Evolutionary conservation across 2,113 vertebrate species (phyloP), one percentile per base, ranked within the genome.

Genomic region (Muscicapa adusta): DNA sequence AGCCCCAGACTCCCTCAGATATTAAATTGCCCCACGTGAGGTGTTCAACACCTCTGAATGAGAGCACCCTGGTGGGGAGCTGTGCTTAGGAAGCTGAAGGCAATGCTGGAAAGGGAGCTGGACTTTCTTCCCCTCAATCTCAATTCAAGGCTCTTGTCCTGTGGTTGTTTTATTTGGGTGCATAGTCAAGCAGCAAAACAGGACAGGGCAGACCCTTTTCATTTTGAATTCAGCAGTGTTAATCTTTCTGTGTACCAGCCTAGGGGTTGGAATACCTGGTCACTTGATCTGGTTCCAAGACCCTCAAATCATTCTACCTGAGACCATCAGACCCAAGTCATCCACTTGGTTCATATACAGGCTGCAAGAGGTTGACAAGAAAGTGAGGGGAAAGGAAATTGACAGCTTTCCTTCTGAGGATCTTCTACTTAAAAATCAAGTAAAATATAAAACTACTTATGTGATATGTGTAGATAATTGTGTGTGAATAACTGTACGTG

Each of bases 1-100:
- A 57, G 5, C 2, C 33, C 9, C n/a, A 79, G 6, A 50, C 6
- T 43, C 5, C 0, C 1, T 65, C 33, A 65, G 19, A 18, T 40
- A 9, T 42, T 11, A 1, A 71, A 84, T 67, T 43, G 22, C 9
- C 31, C 16, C 28, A 19, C 2, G 6, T 12, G 28, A 58, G 9
- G 7, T 24, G 10, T 40, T 80, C 38, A 54, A 0, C 33, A 36
- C 2, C 38, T 80, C 58, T 67, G 34, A 34, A 72, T 19, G 10
- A 19, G 23, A 71, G 17, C 36, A 57, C 14, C 10, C 20, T 36
- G 16, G 10, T 63, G 16, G 10, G 28, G 18, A 72, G 18, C 20
- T 54, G 28, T 0, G 2, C 56, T 82, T 43, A 33, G 68, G 33
- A 81, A 29, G 28, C 40, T 47, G 65, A 73, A 70, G 36, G 26